Percentiles rank a stretch among this genome's conserved stretches.
Conservation (phyloP, 2,797 vertebrate genomes). For the Gephyroberyx darwinii region DNA sequence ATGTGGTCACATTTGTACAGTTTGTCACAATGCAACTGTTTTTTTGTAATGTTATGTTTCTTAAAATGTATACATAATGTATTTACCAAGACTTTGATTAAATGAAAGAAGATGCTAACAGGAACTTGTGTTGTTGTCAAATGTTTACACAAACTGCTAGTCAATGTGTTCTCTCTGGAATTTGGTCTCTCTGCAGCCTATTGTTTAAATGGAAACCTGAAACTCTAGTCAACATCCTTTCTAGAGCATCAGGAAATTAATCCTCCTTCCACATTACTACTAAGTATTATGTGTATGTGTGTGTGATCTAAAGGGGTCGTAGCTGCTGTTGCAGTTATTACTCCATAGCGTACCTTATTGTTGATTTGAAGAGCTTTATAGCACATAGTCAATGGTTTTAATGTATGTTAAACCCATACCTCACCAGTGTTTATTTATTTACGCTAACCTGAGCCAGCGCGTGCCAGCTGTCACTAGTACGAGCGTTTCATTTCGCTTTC, state of each 20-base stretch:
- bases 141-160: conserved; percentile 12
- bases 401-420: conserved; percentile 56
- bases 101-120: conserved; percentile 39
- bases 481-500: conserved; percentile 77
- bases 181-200: conserved; percentile 28
- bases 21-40: conserved; percentile 16
- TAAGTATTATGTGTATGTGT: conserved; percentile 41
- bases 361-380: conserved; percentile 1
- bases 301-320: conserved; percentile 15
- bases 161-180: conserved; percentile 33
- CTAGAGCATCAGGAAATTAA: conserved; percentile 60
- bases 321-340: not conserved
- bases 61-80: conserved; percentile 22
- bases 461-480: conserved; percentile 75
- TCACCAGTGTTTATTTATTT: conserved; percentile 78
- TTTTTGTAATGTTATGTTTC: conserved; percentile 41
- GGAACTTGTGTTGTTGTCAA: conserved; percentile 13
- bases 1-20: conserved; percentile 25
- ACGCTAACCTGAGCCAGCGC: conserved; percentile 72
- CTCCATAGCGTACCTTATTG: not conserved
- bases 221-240: conserved; percentile 69
- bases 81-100: conserved; percentile 19
- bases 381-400: conserved; percentile 12
- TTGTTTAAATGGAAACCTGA: conserved; percentile 70
- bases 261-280: conserved; percentile 48